A percentile compares a stretch with the other conserved stretches of the same genome.
These are phyloP conservation scores for Ariolimax columbianus DNA, from an alignment of 2,888 invertebrate genomes.

Conservation along the genomic window DNA sequence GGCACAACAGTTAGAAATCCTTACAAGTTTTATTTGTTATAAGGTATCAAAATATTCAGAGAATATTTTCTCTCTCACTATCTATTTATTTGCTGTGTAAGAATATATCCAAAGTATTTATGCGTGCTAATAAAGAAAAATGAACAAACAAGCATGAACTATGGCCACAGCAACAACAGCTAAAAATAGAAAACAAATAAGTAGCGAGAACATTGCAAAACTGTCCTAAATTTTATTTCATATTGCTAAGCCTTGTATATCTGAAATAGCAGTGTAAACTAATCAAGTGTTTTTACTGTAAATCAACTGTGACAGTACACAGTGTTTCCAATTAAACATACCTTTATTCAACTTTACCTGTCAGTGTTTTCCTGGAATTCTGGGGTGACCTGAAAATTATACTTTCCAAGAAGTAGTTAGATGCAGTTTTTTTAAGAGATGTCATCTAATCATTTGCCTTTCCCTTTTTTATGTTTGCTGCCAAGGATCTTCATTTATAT, in stretches of 20 bases:
- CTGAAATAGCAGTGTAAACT: not conserved
- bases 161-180: not conserved
- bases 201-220: not conserved
- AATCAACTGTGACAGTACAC: not conserved
- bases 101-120: too few relatives aligned
- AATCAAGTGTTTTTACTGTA: not conserved
- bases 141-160: not conserved
- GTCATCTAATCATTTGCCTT: not conserved
- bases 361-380: too few relatives aligned
- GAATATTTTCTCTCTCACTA: too few relatives aligned
- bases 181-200: not conserved
- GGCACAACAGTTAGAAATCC: too few relatives aligned
- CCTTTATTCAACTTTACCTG: too few relatives aligned
- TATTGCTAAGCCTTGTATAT: constrained; percentile 44
- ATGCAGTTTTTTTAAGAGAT: not conserved
- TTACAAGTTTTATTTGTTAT: too few relatives aligned
- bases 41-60: too few relatives aligned
- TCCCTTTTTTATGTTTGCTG: not conserved
- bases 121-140: not conserved
- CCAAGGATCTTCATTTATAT: not conserved
- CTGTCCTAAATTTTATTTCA: constrained; percentile 52
- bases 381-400: too few relatives aligned
- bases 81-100: too few relatives aligned
- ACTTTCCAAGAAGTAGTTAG: too few relatives aligned
- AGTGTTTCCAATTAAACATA: not conserved